phyloP scores from a whole-genome alignment of 2,113 vertebrate genomes.

The Romanogobio albipinnatus region DNA sequence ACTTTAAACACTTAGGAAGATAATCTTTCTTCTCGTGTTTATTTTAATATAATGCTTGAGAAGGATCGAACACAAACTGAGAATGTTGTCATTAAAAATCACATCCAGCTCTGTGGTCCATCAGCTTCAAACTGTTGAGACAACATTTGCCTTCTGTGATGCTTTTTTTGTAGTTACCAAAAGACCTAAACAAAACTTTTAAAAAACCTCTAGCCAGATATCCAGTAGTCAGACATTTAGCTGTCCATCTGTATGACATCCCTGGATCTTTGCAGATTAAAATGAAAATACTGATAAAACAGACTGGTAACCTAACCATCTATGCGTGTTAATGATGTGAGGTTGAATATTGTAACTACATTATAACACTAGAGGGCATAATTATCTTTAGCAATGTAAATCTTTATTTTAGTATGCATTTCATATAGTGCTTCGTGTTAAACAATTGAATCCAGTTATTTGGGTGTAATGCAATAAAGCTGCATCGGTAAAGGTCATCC shows the following conservation, averaged over 20 bases:
- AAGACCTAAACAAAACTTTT: neutral
- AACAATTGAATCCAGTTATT: neutral
- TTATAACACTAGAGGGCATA: slow-evolving; percentile 20
- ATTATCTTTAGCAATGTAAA: neutral
- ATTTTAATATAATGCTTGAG: slow-evolving; percentile 51
- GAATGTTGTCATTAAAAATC: slow-evolving; percentile 48
- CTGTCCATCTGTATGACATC: neutral
- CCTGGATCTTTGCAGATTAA: neutral
- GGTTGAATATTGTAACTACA: neutral
- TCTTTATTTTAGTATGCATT: neutral
- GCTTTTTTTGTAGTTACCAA: slow-evolving; percentile 8
- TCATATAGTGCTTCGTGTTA: neutral
- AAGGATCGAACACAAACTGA: slow-evolving; percentile 53
- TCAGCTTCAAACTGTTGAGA: slow-evolving; percentile 49
- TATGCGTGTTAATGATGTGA: neutral
- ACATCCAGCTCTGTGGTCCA: slow-evolving; percentile 45
- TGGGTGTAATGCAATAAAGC: neutral
- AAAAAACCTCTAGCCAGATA: neutral
- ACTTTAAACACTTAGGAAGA: slow-evolving; percentile 57
- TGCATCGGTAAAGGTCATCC: neutral
- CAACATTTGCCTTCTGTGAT: slow-evolving; percentile 46
- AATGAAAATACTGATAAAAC: neutral
- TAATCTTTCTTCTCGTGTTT: slow-evolving; percentile 58
- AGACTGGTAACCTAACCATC: neutral
- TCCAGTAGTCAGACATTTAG: neutral